Evolutionary conservation across 2,888 invertebrate species (phyloP).

Genomic region (Sipha maydis): DNA sequence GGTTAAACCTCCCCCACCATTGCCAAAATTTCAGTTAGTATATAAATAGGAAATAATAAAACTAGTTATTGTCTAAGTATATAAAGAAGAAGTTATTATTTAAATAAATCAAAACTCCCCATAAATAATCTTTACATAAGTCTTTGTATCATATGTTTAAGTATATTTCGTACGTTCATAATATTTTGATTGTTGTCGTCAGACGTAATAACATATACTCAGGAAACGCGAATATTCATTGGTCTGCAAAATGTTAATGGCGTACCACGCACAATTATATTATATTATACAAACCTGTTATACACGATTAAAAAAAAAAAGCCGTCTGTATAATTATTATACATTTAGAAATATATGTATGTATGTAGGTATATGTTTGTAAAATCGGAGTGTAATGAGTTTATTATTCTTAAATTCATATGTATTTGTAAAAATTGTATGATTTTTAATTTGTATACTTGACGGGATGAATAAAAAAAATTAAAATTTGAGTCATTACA

Average conservation of each 20-base stretch:
- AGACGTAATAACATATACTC: background rate
- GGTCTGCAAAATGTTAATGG: conserved; percentile 5
- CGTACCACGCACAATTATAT: background rate
- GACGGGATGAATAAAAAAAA: background rate
- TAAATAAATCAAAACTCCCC: no score
- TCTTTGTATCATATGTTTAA: no score
- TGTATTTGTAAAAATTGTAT: background rate
- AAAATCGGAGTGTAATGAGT: background rate
- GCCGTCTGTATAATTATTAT: background rate
- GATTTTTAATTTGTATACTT: no score
- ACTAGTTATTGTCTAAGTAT: no score
- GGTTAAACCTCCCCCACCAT: no score
- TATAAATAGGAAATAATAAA: no score
- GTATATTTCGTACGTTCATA: background rate
- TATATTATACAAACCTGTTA: background rate
- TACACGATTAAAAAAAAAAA: background rate
- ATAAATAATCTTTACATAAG: no score
- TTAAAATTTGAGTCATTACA: background rate
- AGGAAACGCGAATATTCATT: background rate
- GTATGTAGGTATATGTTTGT: background rate
- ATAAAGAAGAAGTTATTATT: no score
- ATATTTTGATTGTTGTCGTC: background rate
- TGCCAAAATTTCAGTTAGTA: no score
- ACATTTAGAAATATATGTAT: no score
- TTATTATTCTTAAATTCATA: no score